Conservation (phyloP, 2,888 invertebrate genomes). For the Drosophila mimetica region DNA sequence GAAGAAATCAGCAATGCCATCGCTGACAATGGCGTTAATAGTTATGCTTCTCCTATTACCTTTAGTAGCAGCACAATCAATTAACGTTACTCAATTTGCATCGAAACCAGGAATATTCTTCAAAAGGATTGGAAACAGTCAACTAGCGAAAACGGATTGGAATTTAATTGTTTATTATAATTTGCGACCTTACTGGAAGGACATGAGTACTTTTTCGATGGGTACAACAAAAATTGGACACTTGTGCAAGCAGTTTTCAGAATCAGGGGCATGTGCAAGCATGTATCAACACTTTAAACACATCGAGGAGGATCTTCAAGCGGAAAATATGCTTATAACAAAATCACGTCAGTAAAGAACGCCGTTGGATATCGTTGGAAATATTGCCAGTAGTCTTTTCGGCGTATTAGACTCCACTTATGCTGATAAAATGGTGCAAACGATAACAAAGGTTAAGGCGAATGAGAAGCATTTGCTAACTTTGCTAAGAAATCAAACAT, state of each 20-base stretch:
- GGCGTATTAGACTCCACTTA: no score
- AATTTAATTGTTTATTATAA: not conserved
- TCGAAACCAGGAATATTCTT: not conserved
- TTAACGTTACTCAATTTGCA: no score
- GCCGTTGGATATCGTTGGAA: not conserved
- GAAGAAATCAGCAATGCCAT: not conserved
- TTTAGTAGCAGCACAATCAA: not conserved
- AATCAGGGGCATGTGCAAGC: no score
- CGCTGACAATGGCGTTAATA: not conserved
- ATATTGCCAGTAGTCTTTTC: not conserved
- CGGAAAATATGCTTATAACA: not conserved
- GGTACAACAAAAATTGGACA: not conserved
- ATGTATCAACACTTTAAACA: no score
- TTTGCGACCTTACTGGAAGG: not conserved
- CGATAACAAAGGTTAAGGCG: not conserved
- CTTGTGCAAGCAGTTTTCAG: not conserved
- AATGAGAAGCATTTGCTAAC: not conserved
- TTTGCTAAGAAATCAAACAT: not conserved
- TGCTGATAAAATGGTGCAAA: not conserved
- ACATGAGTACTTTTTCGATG: not conserved
- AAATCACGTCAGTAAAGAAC: not conserved
- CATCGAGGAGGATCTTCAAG: not conserved
- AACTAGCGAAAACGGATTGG: no score
- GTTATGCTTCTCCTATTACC: not conserved
- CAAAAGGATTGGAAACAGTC: not conserved